Evolutionary conservation across 92 coral and sea anemone species (phyloP), one percentile per base, ranked within the genome.

Genomic region (Epizoanthus stellaris): DNA sequence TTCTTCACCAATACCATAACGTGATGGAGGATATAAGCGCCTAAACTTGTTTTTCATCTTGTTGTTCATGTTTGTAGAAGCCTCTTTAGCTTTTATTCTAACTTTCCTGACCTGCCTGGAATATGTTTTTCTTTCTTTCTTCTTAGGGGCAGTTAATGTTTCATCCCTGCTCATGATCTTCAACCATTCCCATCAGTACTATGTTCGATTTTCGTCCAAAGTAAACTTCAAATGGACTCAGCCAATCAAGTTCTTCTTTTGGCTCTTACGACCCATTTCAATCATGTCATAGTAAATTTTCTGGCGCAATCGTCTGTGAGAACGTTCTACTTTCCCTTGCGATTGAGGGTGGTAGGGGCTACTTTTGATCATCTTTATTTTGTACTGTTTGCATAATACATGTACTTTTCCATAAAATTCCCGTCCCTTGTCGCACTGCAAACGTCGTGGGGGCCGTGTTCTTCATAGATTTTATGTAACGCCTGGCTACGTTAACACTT

Each of bases 151-250:
- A 30, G 15, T 1, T 8, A 15, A 9, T 15, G 59, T 8, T 54
- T 54, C 59, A 1, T 15, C 59, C 59, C 59, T 54, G 15, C 15
- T 15, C 10, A 8, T 8, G 15, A 54, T 54, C 59, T 54, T 54
- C 59, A 15, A 54, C 15, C 12, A 15, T 9, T 15, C 12, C 59
- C 15, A 15, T 8, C 10, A 15, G 10, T 3, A 54, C 59, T 9
- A 59, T 59, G 16, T 59, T 59, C 17, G 64, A 59, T 15, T 59
- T 59, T 13, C 64, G 4, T 15, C 64, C 16, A 15, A 47, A 74
- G 60, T 74, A 74, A 42, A 74, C 60, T 74, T 74, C 80, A 47
- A 74, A 74, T 5, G 80, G 80, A 39, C 30, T 74, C 45, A 42
- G 23, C 60, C 80, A 47, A 9, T 64, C 80, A 42, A 74, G 61